Percentiles rank a stretch among this genome's conserved stretches.
These are phyloP conservation scores for Aspiorhynchus laticeps DNA, from an alignment of 2,113 vertebrate species.

Conservation along the genomic window DNA sequence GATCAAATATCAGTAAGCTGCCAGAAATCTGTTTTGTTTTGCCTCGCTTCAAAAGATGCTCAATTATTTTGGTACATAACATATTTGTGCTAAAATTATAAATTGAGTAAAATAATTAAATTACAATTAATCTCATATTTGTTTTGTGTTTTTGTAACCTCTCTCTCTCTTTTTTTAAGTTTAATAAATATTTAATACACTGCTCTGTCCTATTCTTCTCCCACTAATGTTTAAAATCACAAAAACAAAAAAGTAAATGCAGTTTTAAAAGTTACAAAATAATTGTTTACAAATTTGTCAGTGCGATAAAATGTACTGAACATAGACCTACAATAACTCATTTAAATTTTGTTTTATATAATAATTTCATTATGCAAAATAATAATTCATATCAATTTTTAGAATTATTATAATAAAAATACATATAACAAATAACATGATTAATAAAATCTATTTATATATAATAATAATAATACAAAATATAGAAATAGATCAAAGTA, in stretches of 20 bases:
- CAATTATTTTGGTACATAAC: not conserved
- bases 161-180: not conserved
- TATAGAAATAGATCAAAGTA: not conserved
- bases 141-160: not conserved
- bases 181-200: not conserved
- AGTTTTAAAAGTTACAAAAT: not conserved
- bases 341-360: no score
- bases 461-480: not conserved
- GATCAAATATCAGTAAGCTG: constrained; percentile 4
- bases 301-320: not conserved
- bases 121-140: not conserved
- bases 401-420: not conserved
- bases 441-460: not conserved
- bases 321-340: not conserved
- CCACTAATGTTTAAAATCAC: not conserved
- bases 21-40: not conserved
- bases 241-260: not conserved
- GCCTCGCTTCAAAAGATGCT: not conserved
- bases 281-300: not conserved
- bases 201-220: not conserved
- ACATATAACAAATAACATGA: not conserved
- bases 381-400: not conserved
- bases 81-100: not conserved
- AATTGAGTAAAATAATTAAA: not conserved
- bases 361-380: not conserved